phyloP scores from a whole-genome alignment of 2,113 vertebrate species.

The Nibea albiflora region DNA sequence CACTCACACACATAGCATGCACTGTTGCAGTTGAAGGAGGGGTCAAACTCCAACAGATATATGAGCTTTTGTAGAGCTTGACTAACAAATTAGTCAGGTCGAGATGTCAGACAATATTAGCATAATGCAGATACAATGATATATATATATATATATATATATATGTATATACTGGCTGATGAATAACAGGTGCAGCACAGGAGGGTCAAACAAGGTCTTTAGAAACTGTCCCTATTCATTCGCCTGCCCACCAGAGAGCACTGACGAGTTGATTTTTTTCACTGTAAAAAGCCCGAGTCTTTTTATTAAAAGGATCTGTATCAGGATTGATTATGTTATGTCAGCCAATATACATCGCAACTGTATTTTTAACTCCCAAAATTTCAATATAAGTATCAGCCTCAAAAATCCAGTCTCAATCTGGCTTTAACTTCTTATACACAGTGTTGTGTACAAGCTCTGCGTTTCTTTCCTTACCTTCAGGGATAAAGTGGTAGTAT shows the following conservation, averaged over 20 bases:
- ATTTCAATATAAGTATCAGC: too few relatives aligned
- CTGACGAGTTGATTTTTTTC: neutral
- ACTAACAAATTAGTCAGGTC: neutral
- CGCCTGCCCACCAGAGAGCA: constrained; percentile 18
- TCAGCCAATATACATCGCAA: too few relatives aligned
- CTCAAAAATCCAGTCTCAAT: neutral
- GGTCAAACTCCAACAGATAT: neutral
- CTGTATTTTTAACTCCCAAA: too few relatives aligned
- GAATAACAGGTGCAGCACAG: too few relatives aligned
- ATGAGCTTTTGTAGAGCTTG: neutral
- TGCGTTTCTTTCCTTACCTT: neutral
- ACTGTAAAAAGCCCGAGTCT: neutral
- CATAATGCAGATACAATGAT: neutral
- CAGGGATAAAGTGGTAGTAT: too few relatives aligned
- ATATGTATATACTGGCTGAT: too few relatives aligned
- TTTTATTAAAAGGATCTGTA: neutral
- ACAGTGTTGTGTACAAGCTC: neutral
- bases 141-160: too few relatives aligned
- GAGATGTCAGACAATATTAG: neutral
- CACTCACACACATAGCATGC: too few relatives aligned
- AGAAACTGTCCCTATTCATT: neutral
- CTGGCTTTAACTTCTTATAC: neutral
- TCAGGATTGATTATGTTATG: neutral
- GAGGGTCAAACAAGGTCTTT: neutral
- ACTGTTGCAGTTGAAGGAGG: neutral